Conservation (phyloP, 2,113 vertebrate species). For the Danionella cerebrum region DNA sequence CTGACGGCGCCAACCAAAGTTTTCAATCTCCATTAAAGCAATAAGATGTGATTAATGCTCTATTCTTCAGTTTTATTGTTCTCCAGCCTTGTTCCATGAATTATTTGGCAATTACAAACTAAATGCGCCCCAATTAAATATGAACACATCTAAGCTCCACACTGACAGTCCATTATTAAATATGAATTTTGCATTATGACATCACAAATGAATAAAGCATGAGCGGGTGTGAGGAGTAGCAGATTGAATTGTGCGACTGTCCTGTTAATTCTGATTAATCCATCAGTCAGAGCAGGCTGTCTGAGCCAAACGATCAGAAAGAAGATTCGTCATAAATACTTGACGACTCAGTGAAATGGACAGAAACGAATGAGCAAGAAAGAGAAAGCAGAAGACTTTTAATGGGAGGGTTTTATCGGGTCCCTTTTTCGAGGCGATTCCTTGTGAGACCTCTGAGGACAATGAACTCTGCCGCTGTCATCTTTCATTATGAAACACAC, state of each 20-base stretch:
- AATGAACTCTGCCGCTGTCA: slow-evolving; percentile 12
- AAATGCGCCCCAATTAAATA: slow-evolving; percentile 46
- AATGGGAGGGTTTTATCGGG: slow-evolving; percentile 13
- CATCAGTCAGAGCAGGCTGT: slow-evolving; percentile 32
- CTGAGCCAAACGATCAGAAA: slow-evolving; percentile 32
- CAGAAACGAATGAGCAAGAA: slow-evolving; percentile 14
- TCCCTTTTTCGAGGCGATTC: slow-evolving; percentile 14
- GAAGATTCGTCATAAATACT: slow-evolving; percentile 27
- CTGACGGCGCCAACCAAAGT: too few species aligned
- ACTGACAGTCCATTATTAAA: slow-evolving; percentile 45
- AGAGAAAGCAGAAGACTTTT: slow-evolving; percentile 6
- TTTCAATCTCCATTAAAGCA: not conserved
- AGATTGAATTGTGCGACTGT: slow-evolving; percentile 26
- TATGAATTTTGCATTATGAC: slow-evolving; percentile 49
- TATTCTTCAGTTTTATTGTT: slow-evolving; percentile 20
- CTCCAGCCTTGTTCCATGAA: slow-evolving; percentile 35
- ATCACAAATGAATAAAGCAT: slow-evolving; percentile 50
- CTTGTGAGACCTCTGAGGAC: slow-evolving; percentile 10
- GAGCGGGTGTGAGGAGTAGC: slow-evolving; percentile 27
- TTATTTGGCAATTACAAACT: slow-evolving; percentile 43
- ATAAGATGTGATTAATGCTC: not conserved
- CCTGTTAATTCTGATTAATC: slow-evolving; percentile 42
- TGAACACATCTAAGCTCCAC: slow-evolving; percentile 43
- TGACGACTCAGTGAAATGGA: slow-evolving; percentile 13
- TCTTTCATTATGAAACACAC: slow-evolving; percentile 18